Evolutionary conservation across 2,797 vertebrate species (phyloP).

Genomic region (Chrosomus eos): DNA sequence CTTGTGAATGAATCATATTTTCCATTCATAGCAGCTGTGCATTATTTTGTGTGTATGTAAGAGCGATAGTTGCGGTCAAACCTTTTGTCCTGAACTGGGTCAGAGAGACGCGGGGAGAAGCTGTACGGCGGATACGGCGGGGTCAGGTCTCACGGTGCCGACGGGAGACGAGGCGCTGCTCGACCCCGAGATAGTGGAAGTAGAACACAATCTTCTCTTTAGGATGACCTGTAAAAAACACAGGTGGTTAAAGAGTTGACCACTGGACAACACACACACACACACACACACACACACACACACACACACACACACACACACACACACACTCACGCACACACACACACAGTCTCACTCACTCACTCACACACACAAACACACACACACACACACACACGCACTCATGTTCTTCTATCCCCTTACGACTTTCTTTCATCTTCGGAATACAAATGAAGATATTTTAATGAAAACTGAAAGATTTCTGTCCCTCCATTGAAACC

Average conservation of each 20-base stretch:
- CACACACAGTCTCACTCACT: too few species aligned
- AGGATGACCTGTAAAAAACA: background rate
- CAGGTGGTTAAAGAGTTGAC: background rate
- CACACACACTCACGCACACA: too few species aligned
- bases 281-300: too few species aligned
- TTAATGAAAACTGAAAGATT: background rate
- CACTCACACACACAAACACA: too few species aligned
- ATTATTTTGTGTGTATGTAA: background rate
- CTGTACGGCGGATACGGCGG: background rate
- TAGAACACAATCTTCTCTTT: background rate
- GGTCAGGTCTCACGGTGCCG: conserved; percentile 2
- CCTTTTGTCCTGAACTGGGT: conserved; percentile 46
- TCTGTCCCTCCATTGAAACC: background rate
- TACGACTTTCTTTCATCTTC: background rate
- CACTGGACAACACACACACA: too few species aligned
- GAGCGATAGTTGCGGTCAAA: background rate
- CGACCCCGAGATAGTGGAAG: background rate
- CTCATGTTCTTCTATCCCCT: too few species aligned
- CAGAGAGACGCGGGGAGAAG: background rate
- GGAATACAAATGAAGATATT: background rate
- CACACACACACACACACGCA: too few species aligned
- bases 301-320: too few species aligned
- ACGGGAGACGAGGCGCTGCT: conserved; percentile 27
- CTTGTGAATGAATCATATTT: conserved; percentile 28
- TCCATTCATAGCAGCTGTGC: background rate